phyloP scores from a whole-genome alignment of 2,797 vertebrate species.

The Amblyopsis hoosieri region DNA sequence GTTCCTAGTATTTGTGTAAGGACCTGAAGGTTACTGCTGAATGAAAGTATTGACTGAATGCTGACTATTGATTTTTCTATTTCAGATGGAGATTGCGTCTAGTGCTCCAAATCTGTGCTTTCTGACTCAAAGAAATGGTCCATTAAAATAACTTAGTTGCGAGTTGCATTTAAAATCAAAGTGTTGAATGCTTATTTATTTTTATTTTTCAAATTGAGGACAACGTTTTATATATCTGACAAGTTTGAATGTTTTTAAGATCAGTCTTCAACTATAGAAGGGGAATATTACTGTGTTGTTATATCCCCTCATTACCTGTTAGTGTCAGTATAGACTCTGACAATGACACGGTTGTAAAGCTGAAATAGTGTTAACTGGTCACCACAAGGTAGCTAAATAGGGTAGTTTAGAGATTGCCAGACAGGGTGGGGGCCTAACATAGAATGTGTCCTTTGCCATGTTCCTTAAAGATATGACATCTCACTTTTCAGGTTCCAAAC shows the following conservation, averaged over 20 bases:
- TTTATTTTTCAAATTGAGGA: too few relatives aligned
- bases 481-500: too few relatives aligned
- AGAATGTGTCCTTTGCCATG: too few relatives aligned
- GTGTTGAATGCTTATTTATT: too few relatives aligned
- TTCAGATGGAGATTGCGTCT: slow-evolving; percentile 28
- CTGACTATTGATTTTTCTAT: slow-evolving; percentile 83
- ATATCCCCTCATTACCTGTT: slow-evolving; percentile 18
- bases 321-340: slow-evolving; percentile 39
- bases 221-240: slow-evolving; percentile 6
- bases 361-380: not conserved
- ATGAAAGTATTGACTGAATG: slow-evolving; percentile 77
- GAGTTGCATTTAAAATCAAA: too few relatives aligned
- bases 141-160: too few relatives aligned
- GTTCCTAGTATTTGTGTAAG: slow-evolving; percentile 73
- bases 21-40: slow-evolving; percentile 81
- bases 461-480: too few relatives aligned
- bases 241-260: not conserved
- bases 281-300: not conserved
- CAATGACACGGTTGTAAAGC: not conserved
- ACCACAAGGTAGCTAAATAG: too few relatives aligned
- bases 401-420: too few relatives aligned
- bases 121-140: too few relatives aligned
- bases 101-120: too few relatives aligned
- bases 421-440: too few relatives aligned
- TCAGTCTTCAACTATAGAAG: not conserved